Evolutionary conservation across 2,797 vertebrate genomes (phyloP).

Genomic region (Pterois miles): DNA sequence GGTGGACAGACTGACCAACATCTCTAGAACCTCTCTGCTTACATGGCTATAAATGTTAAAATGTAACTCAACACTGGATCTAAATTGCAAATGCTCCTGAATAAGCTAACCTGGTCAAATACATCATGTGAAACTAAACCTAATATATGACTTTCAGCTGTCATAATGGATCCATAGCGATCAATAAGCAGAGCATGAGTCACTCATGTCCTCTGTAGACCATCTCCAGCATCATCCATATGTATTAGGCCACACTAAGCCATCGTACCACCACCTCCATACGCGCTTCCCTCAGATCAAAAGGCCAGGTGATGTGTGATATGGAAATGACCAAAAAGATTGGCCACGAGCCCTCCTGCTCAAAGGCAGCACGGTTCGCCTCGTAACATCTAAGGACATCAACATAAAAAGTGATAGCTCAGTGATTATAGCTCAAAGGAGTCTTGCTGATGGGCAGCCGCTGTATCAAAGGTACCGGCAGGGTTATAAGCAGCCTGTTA

Average conservation of each 20-base stretch:
- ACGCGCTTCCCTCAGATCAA: slow-evolving; percentile 51
- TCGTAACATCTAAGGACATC: slow-evolving; percentile 45
- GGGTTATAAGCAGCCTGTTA: slow-evolving; percentile 23
- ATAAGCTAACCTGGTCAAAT: not conserved
- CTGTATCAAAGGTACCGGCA: slow-evolving; percentile 42
- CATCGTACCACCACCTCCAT: not conserved
- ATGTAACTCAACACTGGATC: not conserved
- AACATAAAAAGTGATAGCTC: slow-evolving; percentile 39
- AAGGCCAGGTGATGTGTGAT: slow-evolving; percentile 73
- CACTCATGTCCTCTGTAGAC: not conserved
- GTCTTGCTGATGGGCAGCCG: not conserved
- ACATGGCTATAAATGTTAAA: not conserved
- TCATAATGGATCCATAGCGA: not conserved
- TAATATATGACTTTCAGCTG: not conserved
- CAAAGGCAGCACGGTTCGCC: slow-evolving; percentile 48
- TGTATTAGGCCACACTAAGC: slow-evolving; percentile 26
- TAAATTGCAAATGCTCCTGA: not conserved
- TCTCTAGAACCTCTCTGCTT: not conserved
- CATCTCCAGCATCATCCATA: slow-evolving; percentile 27
- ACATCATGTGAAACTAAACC: not conserved
- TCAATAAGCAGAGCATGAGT: not conserved
- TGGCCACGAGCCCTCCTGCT: slow-evolving; percentile 44
- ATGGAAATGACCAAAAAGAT: slow-evolving; percentile 67
- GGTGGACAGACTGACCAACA: not conserved
- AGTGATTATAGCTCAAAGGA: slow-evolving; percentile 47